Conservation (phyloP, 37 sponge, comb jelly and placozoan species). For the Halisarca cf. caerulea region DNA sequence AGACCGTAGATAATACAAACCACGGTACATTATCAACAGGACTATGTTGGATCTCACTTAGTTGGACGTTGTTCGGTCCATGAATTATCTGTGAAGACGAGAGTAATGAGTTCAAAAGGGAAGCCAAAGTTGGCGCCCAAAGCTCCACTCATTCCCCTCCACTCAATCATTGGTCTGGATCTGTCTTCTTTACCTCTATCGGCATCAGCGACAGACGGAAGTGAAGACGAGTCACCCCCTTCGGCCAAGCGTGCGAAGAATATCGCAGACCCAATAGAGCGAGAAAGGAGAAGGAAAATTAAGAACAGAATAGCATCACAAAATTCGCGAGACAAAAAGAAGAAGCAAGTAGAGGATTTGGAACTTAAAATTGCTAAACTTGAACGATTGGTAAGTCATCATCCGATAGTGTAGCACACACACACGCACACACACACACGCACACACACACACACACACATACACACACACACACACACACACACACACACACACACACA, state of each 20-base stretch:
- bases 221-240: background rate
- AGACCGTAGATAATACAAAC: too few species aligned
- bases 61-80: too few species aligned
- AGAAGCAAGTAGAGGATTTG: slow-evolving; percentile 60
- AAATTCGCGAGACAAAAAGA: slow-evolving; percentile 73
- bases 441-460: slow-evolving; percentile 28
- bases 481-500: too few species aligned
- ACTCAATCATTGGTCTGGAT: background rate
- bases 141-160: background rate
- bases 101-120: background rate
- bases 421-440: background rate
- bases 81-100: too few species aligned
- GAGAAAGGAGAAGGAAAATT: slow-evolving; percentile 38
- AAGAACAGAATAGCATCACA: slow-evolving; percentile 82
- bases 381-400: slow-evolving; percentile 6
- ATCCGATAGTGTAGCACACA: too few species aligned
- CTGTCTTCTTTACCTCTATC: background rate
- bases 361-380: slow-evolving; percentile 54
- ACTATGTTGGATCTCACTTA: too few species aligned
- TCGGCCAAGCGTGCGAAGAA: background rate
- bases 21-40: too few species aligned
- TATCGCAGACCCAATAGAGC: background rate
- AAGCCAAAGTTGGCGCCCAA: slow-evolving; percentile 28
- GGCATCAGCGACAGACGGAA: background rate
- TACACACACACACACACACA: too few species aligned